These are phyloP conservation scores for Aporrectodea caliginosa DNA, from an alignment of 1,140 invertebrate species.

Conservation along the genomic window DNA sequence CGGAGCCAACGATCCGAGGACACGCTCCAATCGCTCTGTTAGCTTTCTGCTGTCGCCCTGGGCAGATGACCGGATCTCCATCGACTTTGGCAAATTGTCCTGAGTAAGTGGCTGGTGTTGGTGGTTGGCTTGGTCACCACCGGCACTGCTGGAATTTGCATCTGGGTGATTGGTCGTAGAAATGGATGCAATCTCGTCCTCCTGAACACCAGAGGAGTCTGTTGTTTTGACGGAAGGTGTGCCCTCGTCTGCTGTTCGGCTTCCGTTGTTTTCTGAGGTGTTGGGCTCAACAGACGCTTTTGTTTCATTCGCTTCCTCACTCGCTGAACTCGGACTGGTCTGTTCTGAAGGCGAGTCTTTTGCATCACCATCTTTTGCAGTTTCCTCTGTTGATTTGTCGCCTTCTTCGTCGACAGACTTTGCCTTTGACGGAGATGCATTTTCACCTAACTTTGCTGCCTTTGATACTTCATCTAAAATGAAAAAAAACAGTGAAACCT, in stretches of 20 bases:
- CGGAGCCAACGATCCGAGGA: slow-evolving; percentile 78
- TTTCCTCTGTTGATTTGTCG: background rate
- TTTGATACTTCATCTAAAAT: too few species aligned
- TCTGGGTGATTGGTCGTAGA: background rate
- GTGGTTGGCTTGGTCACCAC: background rate
- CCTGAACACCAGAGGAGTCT: background rate
- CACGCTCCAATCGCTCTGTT: slow-evolving; percentile 46
- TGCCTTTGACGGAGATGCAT: too few species aligned
- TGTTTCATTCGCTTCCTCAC: too few species aligned
- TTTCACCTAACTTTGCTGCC: too few species aligned
- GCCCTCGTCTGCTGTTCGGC: too few species aligned
- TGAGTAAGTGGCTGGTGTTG: slow-evolving; percentile 40
- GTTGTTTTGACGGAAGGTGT: background rate
- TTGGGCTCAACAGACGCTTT: too few species aligned
- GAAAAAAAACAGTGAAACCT: too few species aligned
- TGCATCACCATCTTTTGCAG: background rate
- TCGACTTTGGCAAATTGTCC: slow-evolving; percentile 43
- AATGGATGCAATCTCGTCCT: background rate
- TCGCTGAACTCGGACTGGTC: too few species aligned
- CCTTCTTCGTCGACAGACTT: background rate
- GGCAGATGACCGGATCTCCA: slow-evolving; percentile 36
- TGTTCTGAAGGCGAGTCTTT: too few species aligned
- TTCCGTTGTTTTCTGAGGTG: too few species aligned
- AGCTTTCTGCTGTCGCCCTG: background rate
- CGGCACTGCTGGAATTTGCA: background rate